Evolutionary conservation across 2,888 invertebrate genomes (phyloP), one percentile per base, ranked within the genome.

Genomic region (Cryptocephalus moraei): DNA sequence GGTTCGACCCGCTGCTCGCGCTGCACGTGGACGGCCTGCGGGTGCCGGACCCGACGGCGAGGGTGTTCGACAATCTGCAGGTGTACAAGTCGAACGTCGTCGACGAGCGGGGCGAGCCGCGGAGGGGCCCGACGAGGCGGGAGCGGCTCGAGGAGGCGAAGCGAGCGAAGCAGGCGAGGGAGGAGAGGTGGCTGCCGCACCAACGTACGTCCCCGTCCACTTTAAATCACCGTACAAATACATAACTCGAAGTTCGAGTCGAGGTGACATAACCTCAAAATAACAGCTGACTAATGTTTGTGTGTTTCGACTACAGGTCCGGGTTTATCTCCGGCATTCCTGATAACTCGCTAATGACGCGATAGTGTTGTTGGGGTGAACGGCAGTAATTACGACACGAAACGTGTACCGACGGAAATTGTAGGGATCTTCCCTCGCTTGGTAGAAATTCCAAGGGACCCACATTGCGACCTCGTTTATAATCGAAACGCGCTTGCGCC

Each of bases 1-100:
- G 71, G 43, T 90, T 85, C 57, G 78, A 89, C 70, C 82, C 89
- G 0, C 36, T 86, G 2, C 81, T 81, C 62, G 86, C 82, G 1
- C 68, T 90, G 10, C 81, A 81, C 56, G 76, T 81, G 0, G 55
- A 73, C 1, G 76, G 77, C 56, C 60, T 77, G 0, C 69, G 69
- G 47, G 58, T 81, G 11, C 81, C 82, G 0, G 69, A 74, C 4
- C 63, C 75, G 12, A 71, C 74, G 49, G 83, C 85, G 1, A 78
- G 78, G 22, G 55, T 73, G 46, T 83, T 78, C 59, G 86, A 89
- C 64, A 89, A 86, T 65, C 52, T 89, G 45, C 72, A 75, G 1
- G 81, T 79, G 58, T 87, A 77, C 61, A 74, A 78, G 49, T 68
- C 73, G 6, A 66, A 70, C 1, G 43, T 40, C 32, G 46, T 49